Base-by-base conservation (phyloP, 2,113 vertebrate genomes). In the Dipodomys ordii region DNA sequence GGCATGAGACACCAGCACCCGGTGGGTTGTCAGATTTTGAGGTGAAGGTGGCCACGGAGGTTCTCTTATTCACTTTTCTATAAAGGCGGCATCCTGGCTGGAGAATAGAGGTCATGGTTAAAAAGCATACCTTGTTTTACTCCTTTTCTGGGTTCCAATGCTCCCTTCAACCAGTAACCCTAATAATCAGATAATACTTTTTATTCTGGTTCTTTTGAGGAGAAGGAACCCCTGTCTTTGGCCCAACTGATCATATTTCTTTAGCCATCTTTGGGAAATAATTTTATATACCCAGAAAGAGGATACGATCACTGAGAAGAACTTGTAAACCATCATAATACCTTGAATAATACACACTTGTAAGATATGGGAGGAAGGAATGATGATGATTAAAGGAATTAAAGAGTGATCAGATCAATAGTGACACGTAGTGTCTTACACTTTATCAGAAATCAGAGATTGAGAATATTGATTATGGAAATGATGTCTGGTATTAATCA, bases 61-160 rank as follows among this genome's bases (percentile, higher is more conserved):
- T 44, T 53, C 6, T 49, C 30, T 16, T 30, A 18, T 25, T 69
- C 44, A 69, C 3, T n/a, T 9, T 39, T 32, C 7, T 9, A 22
- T n/a, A 39, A 6, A 13, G 19, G 53, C 12, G 7, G 5, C 35
- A 18, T 60, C 35, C 16, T 49, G 8, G 80, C 25, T 27, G 11
- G 25, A 32, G 35, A 46, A n/a, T 60, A 1, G 7, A 23, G 28
- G 0, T 60, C 68, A 0, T 6, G 19, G 30, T 1, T 3, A 27
- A 53, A 53, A 53, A 53, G 28, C 6, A 4, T 22, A 11, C 7
- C 20, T 25, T 44, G 44, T 44, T 25, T 39, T 1, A 3, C 49
- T 35, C 22, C 71, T 13, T 12, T 27, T 7, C 35, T 18, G 23
- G 49, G 30, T 68, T 35, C 7, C 30, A 35, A 4, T 25, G 46